Base-by-base conservation (phyloP, 92 coral and sea anemone genomes). In the Porites rus region DNA sequence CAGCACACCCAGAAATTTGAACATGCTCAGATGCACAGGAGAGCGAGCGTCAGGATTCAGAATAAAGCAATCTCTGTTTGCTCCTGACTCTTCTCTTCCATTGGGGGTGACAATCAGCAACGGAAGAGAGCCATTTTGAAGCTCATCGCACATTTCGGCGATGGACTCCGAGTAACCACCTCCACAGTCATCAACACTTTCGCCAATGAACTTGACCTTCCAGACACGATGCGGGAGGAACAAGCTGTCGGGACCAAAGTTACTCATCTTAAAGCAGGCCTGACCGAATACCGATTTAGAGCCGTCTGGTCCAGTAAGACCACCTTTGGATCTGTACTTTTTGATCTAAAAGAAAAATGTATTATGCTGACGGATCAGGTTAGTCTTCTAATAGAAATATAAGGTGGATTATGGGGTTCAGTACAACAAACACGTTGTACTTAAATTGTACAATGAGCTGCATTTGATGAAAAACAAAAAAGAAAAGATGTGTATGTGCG, bases 191-290 rank as follows among this genome's bases (percentile, higher is more conserved):
- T 97, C 99, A 65, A 97, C 99, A 81, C 99, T 97, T 65, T 97
- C 99, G 28, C 99, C 99, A 56, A 97, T 97, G 87, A 97, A 97
- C 87, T 97, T 97, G 68, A 97, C 99, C 75, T 97, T 97, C 99
- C 99, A 97, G 20, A 95, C 95, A 12, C 99, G 96, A 76, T 97
- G 99, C 67, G 99, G 95, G 3, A 97, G 93, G 76, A 95, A 92
- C 61, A 93, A 84, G 79, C 98, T 95, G 69, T 96, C 95, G 43
- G 95, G 94, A 54, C 98, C 96, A 69, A 97, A 95, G 18, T 88
- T 95, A 50, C 96, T 95, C 94, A 95, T 95, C 84, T 97, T 95
- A 80, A 92, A 89, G 79, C 96, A 95, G 70, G 96, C 99, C 72
- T 97, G 99, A 56, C 99, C 98, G 65, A 97, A 97, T 24, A 97